Percentiles rank a stretch among this genome's conserved stretches.
These are phyloP conservation scores for Phengaris alcon DNA, from an alignment of 2,888 invertebrate species.

Conservation along the genomic window DNA sequence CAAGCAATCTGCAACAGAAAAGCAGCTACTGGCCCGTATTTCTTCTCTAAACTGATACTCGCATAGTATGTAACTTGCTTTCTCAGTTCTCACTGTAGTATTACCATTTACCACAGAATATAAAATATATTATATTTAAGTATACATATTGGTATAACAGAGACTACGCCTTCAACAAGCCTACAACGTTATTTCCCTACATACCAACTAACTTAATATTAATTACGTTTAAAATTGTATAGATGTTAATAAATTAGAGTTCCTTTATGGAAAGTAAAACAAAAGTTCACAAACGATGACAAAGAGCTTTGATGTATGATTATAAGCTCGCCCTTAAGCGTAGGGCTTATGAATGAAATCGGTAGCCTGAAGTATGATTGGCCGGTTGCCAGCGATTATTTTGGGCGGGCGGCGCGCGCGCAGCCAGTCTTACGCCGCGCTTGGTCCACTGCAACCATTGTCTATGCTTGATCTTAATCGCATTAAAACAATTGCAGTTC, in stretches of 20 bases:
- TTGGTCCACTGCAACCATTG: slow-evolving; percentile 44
- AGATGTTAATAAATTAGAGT: not conserved
- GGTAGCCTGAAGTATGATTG: slow-evolving; percentile 57
- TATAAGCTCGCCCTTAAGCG: slow-evolving; percentile 36
- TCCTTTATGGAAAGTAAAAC: not conserved
- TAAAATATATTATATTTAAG: too few relatives aligned
- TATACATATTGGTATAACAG: not conserved
- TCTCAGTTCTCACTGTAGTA: not conserved
- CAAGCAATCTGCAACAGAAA: too few relatives aligned
- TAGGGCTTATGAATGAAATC: slow-evolving; percentile 65
- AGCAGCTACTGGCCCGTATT: too few relatives aligned
- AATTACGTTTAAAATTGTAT: not conserved
- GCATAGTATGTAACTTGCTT: too few relatives aligned
- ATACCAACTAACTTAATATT: slow-evolving; percentile 1
- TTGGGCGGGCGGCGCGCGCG: slow-evolving; percentile 68
- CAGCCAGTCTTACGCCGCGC: slow-evolving; percentile 65
- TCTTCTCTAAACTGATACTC: too few relatives aligned
- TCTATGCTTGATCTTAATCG: slow-evolving; percentile 34
- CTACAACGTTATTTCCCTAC: too few relatives aligned
- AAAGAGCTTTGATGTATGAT: slow-evolving; percentile 6
- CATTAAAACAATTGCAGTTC: not conserved
- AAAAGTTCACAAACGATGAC: not conserved
- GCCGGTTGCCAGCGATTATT: slow-evolving; percentile 67
- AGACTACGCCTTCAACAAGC: not conserved
- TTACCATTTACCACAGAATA: too few relatives aligned